phyloP scores from a whole-genome alignment of 2,113 vertebrate genomes.

The Sebastes schlegelii region DNA sequence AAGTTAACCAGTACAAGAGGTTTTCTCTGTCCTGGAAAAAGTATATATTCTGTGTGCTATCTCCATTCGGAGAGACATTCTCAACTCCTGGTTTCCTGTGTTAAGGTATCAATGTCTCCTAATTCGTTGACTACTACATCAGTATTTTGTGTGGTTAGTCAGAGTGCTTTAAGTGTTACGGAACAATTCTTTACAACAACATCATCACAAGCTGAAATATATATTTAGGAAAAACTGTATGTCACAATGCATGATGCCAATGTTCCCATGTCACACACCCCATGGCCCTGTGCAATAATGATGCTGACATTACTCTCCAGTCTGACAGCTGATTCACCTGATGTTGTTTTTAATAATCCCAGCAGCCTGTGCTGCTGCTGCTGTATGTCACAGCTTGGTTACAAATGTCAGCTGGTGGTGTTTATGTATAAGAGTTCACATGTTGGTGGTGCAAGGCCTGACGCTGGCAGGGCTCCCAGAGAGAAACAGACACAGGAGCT shows the following conservation, averaged over 20 bases:
- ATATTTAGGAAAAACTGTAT: not conserved
- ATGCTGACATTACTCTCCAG: not conserved
- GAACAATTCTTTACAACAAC: no score
- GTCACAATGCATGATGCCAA: not conserved
- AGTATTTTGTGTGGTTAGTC: no score
- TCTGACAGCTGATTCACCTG: not conserved
- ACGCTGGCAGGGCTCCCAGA: constrained; percentile 21
- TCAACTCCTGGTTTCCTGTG: no score
- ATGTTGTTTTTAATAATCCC: not conserved
- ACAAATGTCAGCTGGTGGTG: constrained; percentile 30
- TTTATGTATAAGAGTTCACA: constrained; percentile 20
- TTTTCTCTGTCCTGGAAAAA: no score
- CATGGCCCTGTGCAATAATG: not conserved
- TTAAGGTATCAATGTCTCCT: no score
- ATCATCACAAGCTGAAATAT: not conserved
- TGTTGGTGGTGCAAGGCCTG: not conserved
- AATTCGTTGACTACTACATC: no score
- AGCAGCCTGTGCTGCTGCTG: not conserved
- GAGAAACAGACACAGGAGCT: not conserved
- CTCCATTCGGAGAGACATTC: no score
- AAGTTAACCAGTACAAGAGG: no score
- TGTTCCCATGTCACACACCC: not conserved
- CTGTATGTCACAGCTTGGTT: constrained; percentile 26
- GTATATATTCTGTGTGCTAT: no score
- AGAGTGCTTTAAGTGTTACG: no score